phyloP scores from a whole-genome alignment of 1,140 invertebrate genomes.

The Brachionus manjavacas region DNA sequence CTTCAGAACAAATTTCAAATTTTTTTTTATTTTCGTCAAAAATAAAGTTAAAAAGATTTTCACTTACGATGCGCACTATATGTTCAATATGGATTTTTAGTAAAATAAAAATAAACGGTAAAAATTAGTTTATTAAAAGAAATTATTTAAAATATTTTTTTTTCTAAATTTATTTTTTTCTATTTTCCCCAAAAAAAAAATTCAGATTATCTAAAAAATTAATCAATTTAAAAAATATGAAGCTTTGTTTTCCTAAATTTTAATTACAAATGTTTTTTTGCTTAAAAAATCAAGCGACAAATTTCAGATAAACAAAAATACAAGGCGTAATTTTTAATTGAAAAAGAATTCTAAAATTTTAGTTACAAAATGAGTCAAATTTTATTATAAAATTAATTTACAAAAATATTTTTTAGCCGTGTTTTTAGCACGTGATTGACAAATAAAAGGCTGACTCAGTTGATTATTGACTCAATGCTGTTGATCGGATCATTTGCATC shows the following conservation, averaged over 20 bases:
- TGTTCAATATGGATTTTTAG: too few relatives aligned
- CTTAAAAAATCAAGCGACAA: not conserved
- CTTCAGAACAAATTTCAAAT: too few relatives aligned
- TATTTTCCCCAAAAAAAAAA: too few relatives aligned
- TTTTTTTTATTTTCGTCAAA: too few relatives aligned
- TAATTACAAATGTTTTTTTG: not conserved
- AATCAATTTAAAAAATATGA: not conserved
- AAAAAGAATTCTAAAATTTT: not conserved
- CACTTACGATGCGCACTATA: too few relatives aligned
- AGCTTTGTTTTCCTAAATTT: not conserved
- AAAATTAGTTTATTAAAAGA: too few relatives aligned
- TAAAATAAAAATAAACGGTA: too few relatives aligned
- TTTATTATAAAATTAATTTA: not conserved
- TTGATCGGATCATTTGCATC: slow-evolving; percentile 1
- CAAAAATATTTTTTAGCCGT: not conserved
- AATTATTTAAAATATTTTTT: too few relatives aligned
- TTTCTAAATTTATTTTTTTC: too few relatives aligned
- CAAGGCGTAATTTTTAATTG: not conserved
- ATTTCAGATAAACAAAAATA: not conserved
- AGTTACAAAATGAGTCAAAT: not conserved
- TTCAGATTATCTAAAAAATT: not conserved
- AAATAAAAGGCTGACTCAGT: not conserved
- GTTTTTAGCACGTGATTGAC: not conserved
- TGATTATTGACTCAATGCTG: not conserved
- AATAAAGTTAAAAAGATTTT: too few relatives aligned